Evolutionary conservation across 2,797 vertebrate species (phyloP).

Genomic region (Euphonia xanthogaster): DNA sequence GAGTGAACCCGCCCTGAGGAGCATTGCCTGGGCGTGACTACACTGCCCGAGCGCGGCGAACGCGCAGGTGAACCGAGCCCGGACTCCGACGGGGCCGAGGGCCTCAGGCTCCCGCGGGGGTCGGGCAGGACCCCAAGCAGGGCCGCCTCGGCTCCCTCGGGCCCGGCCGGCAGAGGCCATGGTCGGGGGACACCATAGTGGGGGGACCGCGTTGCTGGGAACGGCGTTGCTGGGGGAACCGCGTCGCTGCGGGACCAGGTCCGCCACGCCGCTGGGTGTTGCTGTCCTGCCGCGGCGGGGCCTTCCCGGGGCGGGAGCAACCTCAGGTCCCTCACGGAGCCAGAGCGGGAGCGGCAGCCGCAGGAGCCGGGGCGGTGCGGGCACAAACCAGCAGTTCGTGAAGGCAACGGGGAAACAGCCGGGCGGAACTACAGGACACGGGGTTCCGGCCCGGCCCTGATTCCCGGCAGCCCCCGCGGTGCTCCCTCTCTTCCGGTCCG

Average conservation of each 20-base stretch:
- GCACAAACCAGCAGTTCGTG: background rate
- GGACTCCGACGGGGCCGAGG: accelerated
- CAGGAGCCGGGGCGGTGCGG: background rate
- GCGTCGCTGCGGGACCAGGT: accelerated
- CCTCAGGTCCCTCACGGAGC: background rate
- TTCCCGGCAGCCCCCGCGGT: background rate
- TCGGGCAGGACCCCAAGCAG: background rate
- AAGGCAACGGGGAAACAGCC: accelerated
- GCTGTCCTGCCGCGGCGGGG: background rate
- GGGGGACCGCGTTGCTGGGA: background rate
- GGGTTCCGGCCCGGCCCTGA: background rate
- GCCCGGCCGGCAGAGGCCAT: background rate
- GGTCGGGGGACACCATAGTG: accelerated
- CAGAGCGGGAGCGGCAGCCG: too few relatives aligned
- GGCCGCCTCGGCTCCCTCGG: background rate
- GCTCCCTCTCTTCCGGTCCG: slow-evolving; percentile 81
- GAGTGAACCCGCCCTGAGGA: accelerated
- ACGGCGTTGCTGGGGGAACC: background rate
- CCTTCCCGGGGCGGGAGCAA: too few relatives aligned
- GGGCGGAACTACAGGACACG: background rate
- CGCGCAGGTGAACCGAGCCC: accelerated
- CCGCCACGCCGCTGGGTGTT: background rate
- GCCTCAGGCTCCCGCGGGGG: background rate
- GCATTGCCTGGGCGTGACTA: accelerated
- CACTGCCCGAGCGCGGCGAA: accelerated